A percentile compares a stretch with the other conserved stretches of the same genome.
Conservation (phyloP, 2,888 invertebrate species). For the Boloria euphrosyne region DNA sequence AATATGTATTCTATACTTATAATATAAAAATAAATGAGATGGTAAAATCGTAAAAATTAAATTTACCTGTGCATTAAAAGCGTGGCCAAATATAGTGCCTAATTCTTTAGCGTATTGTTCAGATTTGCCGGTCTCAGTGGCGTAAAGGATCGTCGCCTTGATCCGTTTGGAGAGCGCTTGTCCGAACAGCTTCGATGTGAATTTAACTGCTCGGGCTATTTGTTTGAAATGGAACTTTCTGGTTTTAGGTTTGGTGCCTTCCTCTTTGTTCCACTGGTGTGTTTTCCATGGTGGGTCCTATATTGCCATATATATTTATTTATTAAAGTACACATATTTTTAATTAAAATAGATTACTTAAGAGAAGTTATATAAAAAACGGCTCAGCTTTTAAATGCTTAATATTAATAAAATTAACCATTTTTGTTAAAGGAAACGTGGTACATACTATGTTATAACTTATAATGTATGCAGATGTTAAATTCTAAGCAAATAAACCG, state of each 20-base stretch:
- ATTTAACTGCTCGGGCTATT: conserved; percentile 97
- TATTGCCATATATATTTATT: background rate
- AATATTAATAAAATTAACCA: too few relatives aligned
- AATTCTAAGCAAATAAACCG: too few relatives aligned
- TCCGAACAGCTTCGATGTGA: conserved; percentile 97
- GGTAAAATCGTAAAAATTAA: background rate
- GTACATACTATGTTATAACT: too few relatives aligned
- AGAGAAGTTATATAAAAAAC: too few relatives aligned
- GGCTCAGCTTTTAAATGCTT: too few relatives aligned
- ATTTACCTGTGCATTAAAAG: conserved; percentile 94
- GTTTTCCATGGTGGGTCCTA: conserved; percentile 95
- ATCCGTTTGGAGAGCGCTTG: conserved; percentile 95
- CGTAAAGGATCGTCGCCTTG: conserved; percentile 96
- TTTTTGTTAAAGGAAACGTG: too few relatives aligned
- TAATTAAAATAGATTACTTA: too few relatives aligned
- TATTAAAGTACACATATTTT: background rate
- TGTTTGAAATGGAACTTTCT: conserved; percentile 97
- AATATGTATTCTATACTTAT: background rate
- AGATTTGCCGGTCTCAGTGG: conserved; percentile 97
- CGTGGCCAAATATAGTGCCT: conserved; percentile 94
- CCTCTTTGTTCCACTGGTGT: conserved; percentile 89
- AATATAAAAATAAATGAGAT: background rate
- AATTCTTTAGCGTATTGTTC: conserved; percentile 96
- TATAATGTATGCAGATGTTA: too few relatives aligned
- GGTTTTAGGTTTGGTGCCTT: conserved; percentile 84